Evolutionary conservation across 2,888 invertebrate species (phyloP).

Genomic region (Julus scandinavius): DNA sequence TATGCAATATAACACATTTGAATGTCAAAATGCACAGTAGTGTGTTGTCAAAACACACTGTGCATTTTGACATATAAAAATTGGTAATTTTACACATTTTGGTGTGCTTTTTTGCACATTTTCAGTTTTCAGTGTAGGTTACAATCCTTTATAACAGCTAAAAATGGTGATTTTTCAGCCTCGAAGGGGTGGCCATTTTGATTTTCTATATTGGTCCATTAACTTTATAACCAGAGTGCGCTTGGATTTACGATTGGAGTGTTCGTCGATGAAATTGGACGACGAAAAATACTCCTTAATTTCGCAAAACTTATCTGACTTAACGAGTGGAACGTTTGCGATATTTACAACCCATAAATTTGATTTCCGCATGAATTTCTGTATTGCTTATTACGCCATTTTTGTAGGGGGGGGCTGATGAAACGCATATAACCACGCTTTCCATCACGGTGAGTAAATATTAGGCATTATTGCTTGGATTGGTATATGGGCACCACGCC

Average conservation of each 20-base stretch:
- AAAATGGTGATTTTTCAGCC: neutral
- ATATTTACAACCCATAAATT: slow-evolving; percentile 5
- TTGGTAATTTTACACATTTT: too few relatives aligned
- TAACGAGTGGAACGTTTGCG: neutral
- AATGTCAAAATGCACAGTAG: too few relatives aligned
- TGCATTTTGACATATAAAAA: too few relatives aligned
- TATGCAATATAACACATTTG: too few relatives aligned
- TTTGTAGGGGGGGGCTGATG: neutral
- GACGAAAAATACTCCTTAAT: neutral
- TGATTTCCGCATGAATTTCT: neutral
- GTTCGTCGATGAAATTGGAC: slow-evolving; percentile 20
- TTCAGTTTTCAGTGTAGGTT: too few relatives aligned
- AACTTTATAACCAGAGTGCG: neutral
- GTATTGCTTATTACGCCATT: slow-evolving; percentile 5
- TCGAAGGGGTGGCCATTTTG: neutral
- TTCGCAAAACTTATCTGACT: neutral
- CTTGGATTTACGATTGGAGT: neutral
- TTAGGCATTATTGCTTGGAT: slow-evolving; percentile 19
- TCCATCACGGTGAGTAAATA: neutral
- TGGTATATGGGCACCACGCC: slow-evolving; percentile 22
- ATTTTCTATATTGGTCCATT: neutral
- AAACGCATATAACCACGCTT: neutral
- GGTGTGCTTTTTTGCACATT: too few relatives aligned
- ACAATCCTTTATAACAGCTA: neutral
- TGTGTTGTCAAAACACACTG: too few relatives aligned